Percentiles rank a stretch among this genome's conserved stretches.
These are phyloP conservation scores for Euthynnus affinis DNA, from an alignment of 2,797 vertebrate genomes.

Conservation along the genomic window DNA sequence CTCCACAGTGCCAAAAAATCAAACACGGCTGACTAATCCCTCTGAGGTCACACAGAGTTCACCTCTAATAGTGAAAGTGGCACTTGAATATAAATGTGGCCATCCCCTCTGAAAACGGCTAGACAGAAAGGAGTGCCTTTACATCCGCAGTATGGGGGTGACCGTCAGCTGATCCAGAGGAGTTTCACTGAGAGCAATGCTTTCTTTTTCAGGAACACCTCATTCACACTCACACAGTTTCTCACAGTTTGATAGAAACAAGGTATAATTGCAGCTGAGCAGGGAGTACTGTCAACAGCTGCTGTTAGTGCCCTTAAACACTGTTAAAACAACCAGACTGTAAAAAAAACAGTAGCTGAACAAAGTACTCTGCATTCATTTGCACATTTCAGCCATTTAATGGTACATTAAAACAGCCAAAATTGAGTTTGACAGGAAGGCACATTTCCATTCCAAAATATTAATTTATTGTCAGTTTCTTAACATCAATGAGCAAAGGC, in stretches of 20 bases:
- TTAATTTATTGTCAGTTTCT: neutral
- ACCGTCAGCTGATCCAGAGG: constrained; percentile 8
- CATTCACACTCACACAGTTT: constrained; percentile 1
- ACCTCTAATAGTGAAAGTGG: constrained; percentile 42
- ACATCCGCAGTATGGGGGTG: neutral
- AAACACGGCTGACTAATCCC: constrained; percentile 48
- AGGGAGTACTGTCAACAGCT: neutral
- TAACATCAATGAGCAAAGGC: neutral
- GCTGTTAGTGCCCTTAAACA: neutral
- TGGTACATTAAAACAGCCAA: neutral
- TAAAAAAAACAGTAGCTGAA: neutral
- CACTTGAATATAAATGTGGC: constrained; percentile 29
- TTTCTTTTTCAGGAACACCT: constrained; percentile 29
- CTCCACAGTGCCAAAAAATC: constrained; percentile 50
- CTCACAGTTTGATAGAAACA: neutral
- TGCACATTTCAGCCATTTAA: constrained; percentile 3
- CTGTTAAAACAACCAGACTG: neutral
- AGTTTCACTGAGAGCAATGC: constrained; percentile 1
- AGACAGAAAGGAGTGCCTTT: constrained; percentile 5
- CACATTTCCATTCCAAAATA: neutral
- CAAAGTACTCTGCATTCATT: neutral
- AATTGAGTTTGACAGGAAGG: constrained; percentile 3
- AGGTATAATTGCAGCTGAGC: constrained; percentile 25
- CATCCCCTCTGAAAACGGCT: constrained; percentile 17
- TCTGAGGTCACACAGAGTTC: constrained; percentile 61